Evolutionary conservation across 2,797 vertebrate species (phyloP).

Genomic region (Rhinogobio ventralis): DNA sequence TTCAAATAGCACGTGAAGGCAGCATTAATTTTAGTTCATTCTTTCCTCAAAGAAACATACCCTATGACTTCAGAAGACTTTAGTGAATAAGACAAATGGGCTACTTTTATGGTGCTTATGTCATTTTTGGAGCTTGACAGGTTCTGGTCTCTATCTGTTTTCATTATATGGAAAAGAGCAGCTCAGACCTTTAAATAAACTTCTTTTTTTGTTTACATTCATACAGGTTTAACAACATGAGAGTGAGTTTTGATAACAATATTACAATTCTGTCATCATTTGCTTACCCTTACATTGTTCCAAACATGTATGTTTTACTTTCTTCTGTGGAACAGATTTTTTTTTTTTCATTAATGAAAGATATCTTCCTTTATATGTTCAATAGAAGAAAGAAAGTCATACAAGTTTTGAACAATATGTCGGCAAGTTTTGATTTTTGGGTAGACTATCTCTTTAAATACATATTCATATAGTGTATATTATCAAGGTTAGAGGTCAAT

Average conservation of each 20-base stretch:
- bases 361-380: background rate
- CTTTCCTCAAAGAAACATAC: background rate
- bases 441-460: background rate
- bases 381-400: background rate
- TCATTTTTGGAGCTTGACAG: background rate
- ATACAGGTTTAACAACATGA: no score
- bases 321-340: no score
- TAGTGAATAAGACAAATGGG: background rate
- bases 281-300: no score
- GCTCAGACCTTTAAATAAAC: no score
- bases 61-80: background rate
- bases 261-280: no score
- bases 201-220: no score
- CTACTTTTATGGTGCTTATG: background rate
- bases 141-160: background rate
- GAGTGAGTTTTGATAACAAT: no score
- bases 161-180: background rate
- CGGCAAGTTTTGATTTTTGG: background rate
- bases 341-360: background rate
- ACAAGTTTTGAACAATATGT: background rate
- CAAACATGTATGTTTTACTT: background rate
- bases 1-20: background rate
- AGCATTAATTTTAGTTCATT: background rate
- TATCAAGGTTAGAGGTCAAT: conserved; percentile 15
- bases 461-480: conserved; percentile 1